phyloP scores from a whole-genome alignment of 2,797 vertebrate genomes.

The Benthosema pterotum region DNA sequence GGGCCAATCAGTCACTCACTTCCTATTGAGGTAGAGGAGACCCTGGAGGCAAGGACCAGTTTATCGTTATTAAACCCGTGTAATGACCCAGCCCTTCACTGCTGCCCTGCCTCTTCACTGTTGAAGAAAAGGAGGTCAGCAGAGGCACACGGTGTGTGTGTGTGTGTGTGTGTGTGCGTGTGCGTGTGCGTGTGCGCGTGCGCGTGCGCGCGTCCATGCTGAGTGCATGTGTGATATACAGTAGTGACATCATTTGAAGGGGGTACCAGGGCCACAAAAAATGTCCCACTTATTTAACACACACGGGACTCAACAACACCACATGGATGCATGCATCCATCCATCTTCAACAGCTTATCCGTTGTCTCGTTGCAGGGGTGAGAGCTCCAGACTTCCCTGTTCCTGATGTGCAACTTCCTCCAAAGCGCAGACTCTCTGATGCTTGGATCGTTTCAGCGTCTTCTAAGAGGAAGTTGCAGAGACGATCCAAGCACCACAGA shows the following conservation, averaged over 20 bases:
- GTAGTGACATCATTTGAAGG: not conserved
- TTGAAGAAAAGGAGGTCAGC: slow-evolving; percentile 35
- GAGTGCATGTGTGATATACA: slow-evolving; percentile 20
- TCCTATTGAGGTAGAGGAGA: slow-evolving; percentile 32
- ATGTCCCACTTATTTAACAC: too few relatives aligned
- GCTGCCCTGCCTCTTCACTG: not conserved
- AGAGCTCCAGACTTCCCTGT: too few relatives aligned
- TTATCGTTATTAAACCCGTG: slow-evolving; percentile 41
- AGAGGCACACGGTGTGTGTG: slow-evolving; percentile 5
- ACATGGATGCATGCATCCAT: too few relatives aligned
- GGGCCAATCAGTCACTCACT: slow-evolving; percentile 22
- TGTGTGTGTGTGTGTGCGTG: slow-evolving; percentile 16
- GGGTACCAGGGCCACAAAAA: too few relatives aligned
- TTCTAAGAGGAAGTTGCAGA: too few relatives aligned
- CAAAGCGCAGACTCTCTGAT: too few relatives aligned
- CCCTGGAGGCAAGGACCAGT: slow-evolving; percentile 27
- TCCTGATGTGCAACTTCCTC: too few relatives aligned
- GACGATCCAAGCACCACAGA: too few relatives aligned
- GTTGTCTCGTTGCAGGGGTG: too few relatives aligned
- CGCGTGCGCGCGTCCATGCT: not conserved
- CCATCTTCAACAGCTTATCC: too few relatives aligned
- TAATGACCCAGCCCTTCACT: slow-evolving; percentile 36
- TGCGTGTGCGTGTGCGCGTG: slow-evolving; percentile 12
- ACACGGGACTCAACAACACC: too few relatives aligned
- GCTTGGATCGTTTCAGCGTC: too few relatives aligned